These are phyloP conservation scores for human DNA, from an alignment of 2,113 vertebrate species.

Conservation along the genomic window GRCh38 chr2:114484001-114484500, in stretches of 20 bases:
- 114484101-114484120: accelerated
- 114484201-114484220: neutral
- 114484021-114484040: neutral
- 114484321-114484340: neutral
- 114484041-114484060: neutral
- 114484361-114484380: neutral
- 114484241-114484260: neutral
- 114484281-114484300: neutral
- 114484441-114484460: neutral
- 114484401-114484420: neutral
- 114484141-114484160: neutral
- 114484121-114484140: neutral
- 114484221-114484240: neutral
- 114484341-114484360: neutral
- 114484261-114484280: neutral
- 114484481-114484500: neutral
- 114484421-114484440: neutral
- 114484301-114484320: neutral
- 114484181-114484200: neutral
- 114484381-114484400: neutral
- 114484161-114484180: neutral
- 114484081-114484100: neutral
- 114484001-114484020: neutral
- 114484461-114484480: neutral
- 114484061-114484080: neutral